Evolutionary conservation across 1,140 invertebrate genomes (phyloP), one percentile per base, ranked within the genome.

Genomic region (Antheraea mylitta): DNA sequence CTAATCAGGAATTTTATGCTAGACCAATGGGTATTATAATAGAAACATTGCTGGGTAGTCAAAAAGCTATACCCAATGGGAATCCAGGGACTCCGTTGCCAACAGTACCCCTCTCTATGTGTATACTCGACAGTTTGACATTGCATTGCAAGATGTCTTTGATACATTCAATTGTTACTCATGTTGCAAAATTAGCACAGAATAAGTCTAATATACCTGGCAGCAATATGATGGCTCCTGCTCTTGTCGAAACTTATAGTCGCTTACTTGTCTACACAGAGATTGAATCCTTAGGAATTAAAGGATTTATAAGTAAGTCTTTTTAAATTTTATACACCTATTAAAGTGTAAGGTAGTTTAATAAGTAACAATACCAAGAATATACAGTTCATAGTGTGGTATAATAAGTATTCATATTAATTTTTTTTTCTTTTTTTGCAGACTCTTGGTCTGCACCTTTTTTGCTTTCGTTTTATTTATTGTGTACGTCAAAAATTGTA

Each of bases 111-210:
- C 91, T 99, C 13, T 97, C 97, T 0, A 98, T 99, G 96, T 96
- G 96, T 36, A 95, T 99, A 18, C 89, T 99, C 4, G 98, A 99
- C 85, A 98, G 98, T n/a, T 88, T 99, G 16, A 99, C 98, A 0
- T 96, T 99, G 11, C 98, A 99, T 88, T 97, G 98, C 0, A 99
- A 99, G 90, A 99, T 99, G 98, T 98, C 97, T 72, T 90, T 99
- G n/a, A 99, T 99, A 68, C 98, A 99, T 69, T 97, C 96, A 63
- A 98, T 98, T 77, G 97, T 98, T 0, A 96, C 96, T 0, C 96
- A 98, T 80, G 96, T 99, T 0, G 96, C 97, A 16, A 98, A 98
- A 84, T 92, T 97, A 66, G 97, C 97, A 0, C 96, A 98, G 75
- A 96, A 95, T 5, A 98, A 99, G 83, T 95, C 95, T 0, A 96